Evolutionary conservation across 2,888 invertebrate species (phyloP).

Genomic region (Xanthorhoe spadicearia): DNA sequence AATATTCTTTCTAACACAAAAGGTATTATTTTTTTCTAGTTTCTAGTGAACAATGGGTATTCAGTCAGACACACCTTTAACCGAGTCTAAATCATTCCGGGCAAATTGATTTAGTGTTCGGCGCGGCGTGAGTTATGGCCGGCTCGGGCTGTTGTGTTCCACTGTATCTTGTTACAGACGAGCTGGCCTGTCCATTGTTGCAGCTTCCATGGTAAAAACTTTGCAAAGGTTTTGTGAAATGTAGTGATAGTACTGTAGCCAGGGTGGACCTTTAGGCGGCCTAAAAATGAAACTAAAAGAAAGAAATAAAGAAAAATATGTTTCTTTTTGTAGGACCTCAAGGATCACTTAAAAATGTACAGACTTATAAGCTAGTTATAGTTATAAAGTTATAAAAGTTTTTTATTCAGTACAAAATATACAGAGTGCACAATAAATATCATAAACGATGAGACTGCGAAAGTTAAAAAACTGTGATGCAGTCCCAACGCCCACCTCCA

Average conservation of each 20-base stretch:
- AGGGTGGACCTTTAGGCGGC: too few species aligned
- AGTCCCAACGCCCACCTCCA: too few species aligned
- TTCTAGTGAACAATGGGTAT: neutral
- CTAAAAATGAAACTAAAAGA: too few species aligned
- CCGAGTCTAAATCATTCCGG: constrained; percentile 37
- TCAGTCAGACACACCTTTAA: constrained; percentile 14
- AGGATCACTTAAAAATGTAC: too few species aligned
- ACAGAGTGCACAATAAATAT: too few species aligned
- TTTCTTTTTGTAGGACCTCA: too few species aligned
- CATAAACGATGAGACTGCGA: too few species aligned
- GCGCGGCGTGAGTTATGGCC: constrained; percentile 34
- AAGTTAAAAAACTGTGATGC: too few species aligned
- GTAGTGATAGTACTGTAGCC: neutral
- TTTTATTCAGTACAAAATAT: too few species aligned
- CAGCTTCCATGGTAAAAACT: neutral
- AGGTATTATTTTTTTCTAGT: neutral
- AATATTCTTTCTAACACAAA: neutral
- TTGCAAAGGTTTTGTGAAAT: neutral
- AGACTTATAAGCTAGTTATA: too few species aligned
- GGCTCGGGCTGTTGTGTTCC: constrained; percentile 18
- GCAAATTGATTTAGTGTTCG: constrained; percentile 42
- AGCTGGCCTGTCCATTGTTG: neutral
- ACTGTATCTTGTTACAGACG: constrained; percentile 19
- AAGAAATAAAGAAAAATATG: too few species aligned
- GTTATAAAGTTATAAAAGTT: too few species aligned